phyloP scores from a whole-genome alignment of 1,140 invertebrate species.

The Drosophila quadrilineata region DNA sequence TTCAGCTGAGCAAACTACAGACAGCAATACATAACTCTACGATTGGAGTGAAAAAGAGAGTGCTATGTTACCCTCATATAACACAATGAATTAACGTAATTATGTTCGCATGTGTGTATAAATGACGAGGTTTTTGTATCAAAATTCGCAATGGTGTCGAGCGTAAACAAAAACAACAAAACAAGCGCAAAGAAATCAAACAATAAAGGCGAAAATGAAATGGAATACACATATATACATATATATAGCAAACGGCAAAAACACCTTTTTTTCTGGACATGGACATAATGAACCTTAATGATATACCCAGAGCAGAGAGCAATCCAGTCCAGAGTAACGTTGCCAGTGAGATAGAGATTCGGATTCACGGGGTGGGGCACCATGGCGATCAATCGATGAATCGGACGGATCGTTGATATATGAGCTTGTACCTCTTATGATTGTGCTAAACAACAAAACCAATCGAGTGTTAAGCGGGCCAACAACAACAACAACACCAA shows the following conservation, averaged over 20 bases:
- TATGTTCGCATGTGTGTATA: slow-evolving; percentile 75
- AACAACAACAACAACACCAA: slow-evolving; percentile 26
- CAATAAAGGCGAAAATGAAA: slow-evolving; percentile 69
- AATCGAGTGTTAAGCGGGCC: slow-evolving; percentile 76
- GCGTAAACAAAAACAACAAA: slow-evolving; percentile 71
- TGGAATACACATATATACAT: slow-evolving; percentile 52
- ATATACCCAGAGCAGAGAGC: slow-evolving; percentile 38
- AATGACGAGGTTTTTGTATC: slow-evolving; percentile 53
- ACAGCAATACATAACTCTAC: background rate
- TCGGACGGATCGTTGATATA: slow-evolving; percentile 36
- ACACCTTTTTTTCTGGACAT: slow-evolving; percentile 68
- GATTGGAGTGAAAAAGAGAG: background rate
- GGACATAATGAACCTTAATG: slow-evolving; percentile 75
- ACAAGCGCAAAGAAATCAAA: slow-evolving; percentile 54
- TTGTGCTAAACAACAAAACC: slow-evolving; percentile 77
- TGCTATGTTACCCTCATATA: slow-evolving; percentile 55
- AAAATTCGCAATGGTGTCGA: slow-evolving; percentile 74
- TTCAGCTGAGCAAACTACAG: background rate
- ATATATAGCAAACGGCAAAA: slow-evolving; percentile 31
- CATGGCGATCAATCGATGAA: slow-evolving; percentile 27
- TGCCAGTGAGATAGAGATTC: background rate
- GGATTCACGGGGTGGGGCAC: slow-evolving; percentile 40
- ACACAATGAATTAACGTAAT: slow-evolving; percentile 74
- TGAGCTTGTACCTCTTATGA: slow-evolving; percentile 30
- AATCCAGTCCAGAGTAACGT: background rate